Evolutionary conservation across 2,797 vertebrate genomes (phyloP).

Genomic region (Falco naumanni): DNA sequence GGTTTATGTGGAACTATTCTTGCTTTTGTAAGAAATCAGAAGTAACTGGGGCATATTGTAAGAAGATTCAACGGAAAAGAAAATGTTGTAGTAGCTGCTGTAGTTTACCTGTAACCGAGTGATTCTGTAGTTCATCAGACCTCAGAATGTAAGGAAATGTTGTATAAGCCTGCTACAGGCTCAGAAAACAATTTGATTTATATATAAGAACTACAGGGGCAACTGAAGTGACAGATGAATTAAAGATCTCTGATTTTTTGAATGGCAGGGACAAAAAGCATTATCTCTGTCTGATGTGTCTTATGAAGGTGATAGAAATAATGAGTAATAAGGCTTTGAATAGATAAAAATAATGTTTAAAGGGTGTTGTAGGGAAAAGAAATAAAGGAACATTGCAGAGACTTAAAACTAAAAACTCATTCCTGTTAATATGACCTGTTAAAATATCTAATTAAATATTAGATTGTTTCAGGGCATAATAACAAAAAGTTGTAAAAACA

Average conservation of each 20-base stretch:
- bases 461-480: neutral
- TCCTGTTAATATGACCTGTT: neutral
- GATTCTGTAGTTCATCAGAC: neutral
- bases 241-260: neutral
- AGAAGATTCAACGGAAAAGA: neutral
- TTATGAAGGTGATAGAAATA: neutral
- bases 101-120: neutral
- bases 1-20: neutral
- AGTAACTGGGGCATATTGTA: neutral
- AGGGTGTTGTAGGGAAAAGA: neutral
- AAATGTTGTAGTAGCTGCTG: neutral
- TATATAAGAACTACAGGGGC: neutral
- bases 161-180: neutral
- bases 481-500: neutral
- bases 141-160: neutral
- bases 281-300: neutral
- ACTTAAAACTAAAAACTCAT: neutral
- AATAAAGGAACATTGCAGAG: neutral
- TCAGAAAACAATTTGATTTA: neutral
- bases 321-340: neutral
- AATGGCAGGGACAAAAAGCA: neutral
- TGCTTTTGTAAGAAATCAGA: neutral
- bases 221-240: neutral
- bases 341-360: neutral
- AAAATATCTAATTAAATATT: neutral